Evolutionary conservation across 2,113 vertebrate genomes (phyloP).

Genomic region (Myodes glareolus): DNA sequence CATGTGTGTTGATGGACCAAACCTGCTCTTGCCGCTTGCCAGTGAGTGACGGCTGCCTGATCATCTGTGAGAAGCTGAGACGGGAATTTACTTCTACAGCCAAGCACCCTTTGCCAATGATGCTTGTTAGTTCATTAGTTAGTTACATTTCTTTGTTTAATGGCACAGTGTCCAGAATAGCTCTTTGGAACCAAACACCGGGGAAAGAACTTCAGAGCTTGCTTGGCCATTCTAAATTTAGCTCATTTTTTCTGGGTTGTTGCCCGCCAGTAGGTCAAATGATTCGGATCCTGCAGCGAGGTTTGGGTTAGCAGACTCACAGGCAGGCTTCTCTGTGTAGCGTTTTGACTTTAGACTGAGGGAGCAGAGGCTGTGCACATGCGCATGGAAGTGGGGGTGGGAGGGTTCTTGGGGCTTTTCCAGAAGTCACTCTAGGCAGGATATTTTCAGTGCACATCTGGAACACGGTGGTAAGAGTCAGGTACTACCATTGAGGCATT

Average conservation of each 20-base stretch:
- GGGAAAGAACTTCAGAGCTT: conserved; percentile 69
- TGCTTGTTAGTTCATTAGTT: neutral
- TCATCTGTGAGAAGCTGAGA: conserved; percentile 67
- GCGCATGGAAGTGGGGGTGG: too few species aligned
- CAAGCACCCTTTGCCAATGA: conserved; percentile 54
- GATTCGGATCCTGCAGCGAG: neutral
- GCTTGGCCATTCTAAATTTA: conserved; percentile 63
- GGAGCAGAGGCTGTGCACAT: neutral
- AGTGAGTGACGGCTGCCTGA: conserved; percentile 78
- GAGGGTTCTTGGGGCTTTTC: neutral
- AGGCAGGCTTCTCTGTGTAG: neutral
- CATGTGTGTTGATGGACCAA: conserved; percentile 59
- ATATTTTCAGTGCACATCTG: neutral
- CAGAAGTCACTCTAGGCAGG: neutral
- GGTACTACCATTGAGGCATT: neutral
- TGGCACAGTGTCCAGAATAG: conserved; percentile 19
- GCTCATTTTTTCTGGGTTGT: conserved; percentile 62
- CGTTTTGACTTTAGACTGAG: neutral
- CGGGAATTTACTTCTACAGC: conserved; percentile 67
- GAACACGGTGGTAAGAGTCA: neutral
- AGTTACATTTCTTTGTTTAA: conserved; percentile 61
- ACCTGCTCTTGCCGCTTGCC: conserved; percentile 23
- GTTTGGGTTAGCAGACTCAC: conserved; percentile 20
- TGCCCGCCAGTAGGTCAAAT: conserved; percentile 44
- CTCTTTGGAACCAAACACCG: conserved; percentile 39